Base-by-base conservation (phyloP, 30 jellyfish, hydroid and myxozoan species). In the Clytia hemisphaerica region DNA sequence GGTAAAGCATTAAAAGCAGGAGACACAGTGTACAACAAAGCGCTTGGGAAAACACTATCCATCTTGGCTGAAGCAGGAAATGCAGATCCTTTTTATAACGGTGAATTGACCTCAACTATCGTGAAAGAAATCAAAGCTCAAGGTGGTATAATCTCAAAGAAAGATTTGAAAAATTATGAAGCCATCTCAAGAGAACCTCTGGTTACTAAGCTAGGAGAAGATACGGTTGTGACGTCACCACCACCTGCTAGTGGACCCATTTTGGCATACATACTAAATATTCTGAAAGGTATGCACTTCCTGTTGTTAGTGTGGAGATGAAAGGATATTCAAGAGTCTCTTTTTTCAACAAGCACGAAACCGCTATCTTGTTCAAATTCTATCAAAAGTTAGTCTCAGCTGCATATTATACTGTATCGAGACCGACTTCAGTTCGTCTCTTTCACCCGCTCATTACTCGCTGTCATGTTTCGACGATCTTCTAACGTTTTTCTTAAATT, bases 211-310 rank as follows among this genome's bases (percentile, higher is more conserved):
- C 65, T 91, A 30, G 95, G 95, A 14, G 50, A 85, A 30, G 82
- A 72, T 65, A 84, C 68, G 21, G 42, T 91, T 83, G 75, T 91
- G 48, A 83, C 73, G 35, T 49, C 93, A 4, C 99, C 99, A 6
- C 86, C 94, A 16, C 95, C 95, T 21, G 71, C 87, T 5, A 91
- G 99, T 83, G 99, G 99, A 1, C 95, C 99, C 3, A 82, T 91
- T 12, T 66, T 91, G 22, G 95, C 99, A 0, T 69, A 60, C 16
- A 91, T 91, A 0, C 45, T 91, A 37, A 91, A 91, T 48, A 83
- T 91, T 0, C 68, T 91, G 10, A 83, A 82, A 73, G 95, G 99
- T 82, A 58, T 10, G 88, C 53, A n/a, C n/a, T n/a, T n/a, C n/a
- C n/a, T n/a, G n/a, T n/a, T n/a, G n/a, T n/a, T n/a, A n/a, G n/a